These are phyloP conservation scores for Botia kubotai DNA, from an alignment of 2,797 vertebrate species.

Conservation along the genomic window DNA sequence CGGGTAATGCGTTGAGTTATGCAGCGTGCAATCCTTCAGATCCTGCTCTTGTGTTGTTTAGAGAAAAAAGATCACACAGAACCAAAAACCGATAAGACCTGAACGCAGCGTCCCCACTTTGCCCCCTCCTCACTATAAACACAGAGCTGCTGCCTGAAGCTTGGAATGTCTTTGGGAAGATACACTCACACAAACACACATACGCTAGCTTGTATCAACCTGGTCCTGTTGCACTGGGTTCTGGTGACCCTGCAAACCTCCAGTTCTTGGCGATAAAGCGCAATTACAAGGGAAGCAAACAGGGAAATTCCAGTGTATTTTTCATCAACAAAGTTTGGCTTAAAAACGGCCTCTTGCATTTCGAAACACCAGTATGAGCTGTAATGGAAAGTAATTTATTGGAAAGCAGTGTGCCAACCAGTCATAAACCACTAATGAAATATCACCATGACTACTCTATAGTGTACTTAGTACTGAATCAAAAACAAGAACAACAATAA, in stretches of 20 bases:
- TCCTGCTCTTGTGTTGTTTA: slow-evolving; percentile 68
- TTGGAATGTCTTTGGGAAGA: slow-evolving; percentile 32
- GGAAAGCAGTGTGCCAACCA: not conserved
- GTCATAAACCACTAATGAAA: slow-evolving; percentile 1
- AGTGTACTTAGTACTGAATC: not conserved
- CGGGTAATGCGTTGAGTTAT: not conserved
- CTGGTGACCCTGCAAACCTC: not conserved
- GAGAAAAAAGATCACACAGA: slow-evolving; percentile 69
- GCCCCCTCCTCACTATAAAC: slow-evolving; percentile 50
- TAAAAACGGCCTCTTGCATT: not conserved
- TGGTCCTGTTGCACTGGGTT: slow-evolving; percentile 27
- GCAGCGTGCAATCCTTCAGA: slow-evolving; percentile 31
- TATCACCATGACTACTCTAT: not conserved
- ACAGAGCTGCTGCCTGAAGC: slow-evolving; percentile 71
- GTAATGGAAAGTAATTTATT: not conserved
- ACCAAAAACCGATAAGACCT: slow-evolving; percentile 78
- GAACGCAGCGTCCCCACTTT: slow-evolving; percentile 63
- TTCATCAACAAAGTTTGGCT: slow-evolving; percentile 8
- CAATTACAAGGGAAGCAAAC: not conserved
- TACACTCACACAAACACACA: slow-evolving; percentile 4
- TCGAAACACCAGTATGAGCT: slow-evolving; percentile 22
- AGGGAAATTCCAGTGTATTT: slow-evolving; percentile 19
- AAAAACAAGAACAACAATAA: not conserved
- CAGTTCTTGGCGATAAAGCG: not conserved
- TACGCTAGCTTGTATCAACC: not conserved